phyloP scores from a whole-genome alignment of 2,888 invertebrate genomes.

The Caradrina clavipalpis region DNA sequence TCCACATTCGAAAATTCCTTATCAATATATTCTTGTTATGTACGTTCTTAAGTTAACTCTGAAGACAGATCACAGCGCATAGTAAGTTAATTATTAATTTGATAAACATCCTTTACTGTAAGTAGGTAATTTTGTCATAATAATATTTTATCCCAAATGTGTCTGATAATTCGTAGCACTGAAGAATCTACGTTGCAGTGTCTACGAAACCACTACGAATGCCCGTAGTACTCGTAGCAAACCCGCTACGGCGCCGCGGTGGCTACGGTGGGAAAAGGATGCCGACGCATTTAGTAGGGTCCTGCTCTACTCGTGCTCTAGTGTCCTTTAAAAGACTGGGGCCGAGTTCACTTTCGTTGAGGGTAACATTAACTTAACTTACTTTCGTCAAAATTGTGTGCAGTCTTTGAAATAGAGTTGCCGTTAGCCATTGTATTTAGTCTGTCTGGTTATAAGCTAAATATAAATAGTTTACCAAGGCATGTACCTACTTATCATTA shows the following conservation, averaged over 20 bases:
- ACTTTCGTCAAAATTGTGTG: slow-evolving; percentile 25
- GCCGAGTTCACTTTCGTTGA: slow-evolving; percentile 46
- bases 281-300: slow-evolving; percentile 40
- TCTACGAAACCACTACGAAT: slow-evolving; percentile 37
- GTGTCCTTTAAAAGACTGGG: slow-evolving; percentile 35
- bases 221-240: slow-evolving; percentile 39
- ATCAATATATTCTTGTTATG: too few relatives aligned
- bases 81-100: background rate
- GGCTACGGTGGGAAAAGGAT: slow-evolving; percentile 26
- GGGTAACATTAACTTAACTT: slow-evolving; percentile 32
- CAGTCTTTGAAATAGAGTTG: slow-evolving; percentile 19
- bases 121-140: background rate
- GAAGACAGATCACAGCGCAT: background rate
- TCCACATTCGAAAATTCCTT: too few relatives aligned
- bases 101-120: background rate
- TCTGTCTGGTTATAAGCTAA: background rate
- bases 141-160: slow-evolving; percentile 3
- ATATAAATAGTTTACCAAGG: background rate
- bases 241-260: slow-evolving; percentile 31
- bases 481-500: background rate
- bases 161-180: slow-evolving; percentile 8
- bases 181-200: slow-evolving; percentile 1
- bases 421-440: background rate
- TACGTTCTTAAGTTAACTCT: background rate
- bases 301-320: slow-evolving; percentile 20